A percentile compares a stretch with the other conserved stretches of the same genome.
These are phyloP conservation scores for Sinodicranocentrus sp. DNA, from an alignment of 2,888 invertebrate genomes.

Conservation along the genomic window DNA sequence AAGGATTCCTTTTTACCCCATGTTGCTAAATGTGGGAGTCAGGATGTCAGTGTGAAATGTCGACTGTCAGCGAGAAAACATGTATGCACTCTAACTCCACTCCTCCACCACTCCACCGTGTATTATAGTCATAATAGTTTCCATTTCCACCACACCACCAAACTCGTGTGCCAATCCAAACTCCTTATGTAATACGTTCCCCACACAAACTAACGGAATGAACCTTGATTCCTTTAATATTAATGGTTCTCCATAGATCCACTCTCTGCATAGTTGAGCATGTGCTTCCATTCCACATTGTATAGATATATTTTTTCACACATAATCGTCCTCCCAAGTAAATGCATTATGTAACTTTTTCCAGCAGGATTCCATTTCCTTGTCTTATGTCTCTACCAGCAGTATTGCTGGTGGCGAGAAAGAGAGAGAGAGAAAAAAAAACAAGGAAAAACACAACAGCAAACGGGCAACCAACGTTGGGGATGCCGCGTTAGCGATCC, in stretches of 20 bases:
- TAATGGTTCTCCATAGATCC: conserved; percentile 6
- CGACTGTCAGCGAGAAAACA: conserved; percentile 46
- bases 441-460: conserved; percentile 6
- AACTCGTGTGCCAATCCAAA: too few relatives aligned
- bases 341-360: conserved; percentile 29
- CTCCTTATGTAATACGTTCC: not conserved
- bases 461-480: not conserved
- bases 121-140: too few relatives aligned
- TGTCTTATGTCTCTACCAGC: not conserved
- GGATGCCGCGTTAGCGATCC: not conserved
- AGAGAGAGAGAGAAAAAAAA: not conserved
- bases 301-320: not conserved
- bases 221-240: conserved; percentile 27
- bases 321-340: conserved; percentile 22
- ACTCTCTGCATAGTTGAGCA: not conserved
- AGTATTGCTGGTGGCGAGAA: too few relatives aligned
- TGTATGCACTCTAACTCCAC: not conserved
- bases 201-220: not conserved
- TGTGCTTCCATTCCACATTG: not conserved
- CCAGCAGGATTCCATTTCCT: conserved; percentile 45
- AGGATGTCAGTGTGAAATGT: conserved; percentile 57
- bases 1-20: conserved; percentile 19
- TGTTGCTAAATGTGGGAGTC: conserved; percentile 37
- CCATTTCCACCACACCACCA: too few relatives aligned
- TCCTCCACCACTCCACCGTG: too few relatives aligned